phyloP scores from a whole-genome alignment of 2,113 vertebrate species.

The Actenoides lindsayi region DNA sequence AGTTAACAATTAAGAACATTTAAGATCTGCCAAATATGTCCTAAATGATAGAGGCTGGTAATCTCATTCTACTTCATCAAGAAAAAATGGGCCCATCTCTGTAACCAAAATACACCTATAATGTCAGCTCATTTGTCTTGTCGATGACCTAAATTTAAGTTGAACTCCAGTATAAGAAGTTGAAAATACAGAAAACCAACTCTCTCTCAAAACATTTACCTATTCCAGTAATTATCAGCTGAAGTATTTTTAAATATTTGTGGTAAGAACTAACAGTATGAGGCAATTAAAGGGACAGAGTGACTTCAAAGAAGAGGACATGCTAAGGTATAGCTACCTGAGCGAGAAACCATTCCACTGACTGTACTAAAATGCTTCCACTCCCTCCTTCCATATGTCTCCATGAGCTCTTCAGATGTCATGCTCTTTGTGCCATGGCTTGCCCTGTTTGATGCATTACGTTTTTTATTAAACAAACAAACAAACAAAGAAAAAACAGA shows the following conservation, averaged over 20 bases:
- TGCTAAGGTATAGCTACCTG: slow-evolving; percentile 76
- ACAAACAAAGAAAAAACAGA: not conserved
- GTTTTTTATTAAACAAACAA: not conserved
- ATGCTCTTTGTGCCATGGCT: slow-evolving; percentile 88
- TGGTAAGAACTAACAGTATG: not conserved
- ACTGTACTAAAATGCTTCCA: slow-evolving; percentile 91
- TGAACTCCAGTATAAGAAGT: not conserved
- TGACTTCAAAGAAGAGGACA: not conserved
- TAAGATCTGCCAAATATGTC: not conserved
- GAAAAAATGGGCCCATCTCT: not conserved
- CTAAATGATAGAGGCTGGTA: not conserved
- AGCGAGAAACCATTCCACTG: slow-evolving; percentile 84
- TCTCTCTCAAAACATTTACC: not conserved
- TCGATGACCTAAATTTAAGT: not conserved
- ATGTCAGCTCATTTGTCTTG: not conserved
- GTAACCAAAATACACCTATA: not conserved
- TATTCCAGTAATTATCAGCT: not conserved
- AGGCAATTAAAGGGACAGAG: not conserved
- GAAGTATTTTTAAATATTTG: not conserved
- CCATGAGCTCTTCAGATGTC: slow-evolving; percentile 81
- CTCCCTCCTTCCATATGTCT: slow-evolving; percentile 83
- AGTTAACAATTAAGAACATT: not conserved
- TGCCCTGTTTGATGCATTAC: slow-evolving; percentile 73
- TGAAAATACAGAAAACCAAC: not conserved
- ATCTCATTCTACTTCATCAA: not conserved